Evolutionary conservation across 2,888 invertebrate species (phyloP), one percentile per base, ranked within the genome.

Genomic region (Oegoconia quadripuncta): DNA sequence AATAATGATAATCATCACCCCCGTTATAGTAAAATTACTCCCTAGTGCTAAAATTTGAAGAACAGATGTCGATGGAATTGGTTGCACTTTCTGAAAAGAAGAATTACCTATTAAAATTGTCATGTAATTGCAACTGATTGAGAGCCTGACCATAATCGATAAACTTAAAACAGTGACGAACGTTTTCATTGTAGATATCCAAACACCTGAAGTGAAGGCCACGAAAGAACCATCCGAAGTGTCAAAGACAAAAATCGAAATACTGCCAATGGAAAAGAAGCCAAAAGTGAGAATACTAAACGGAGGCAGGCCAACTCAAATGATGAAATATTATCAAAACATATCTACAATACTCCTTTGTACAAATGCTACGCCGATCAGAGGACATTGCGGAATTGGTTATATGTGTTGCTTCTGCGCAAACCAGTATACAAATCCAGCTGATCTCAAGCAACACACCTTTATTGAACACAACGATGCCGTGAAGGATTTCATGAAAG

Each of bases 371-470:
- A 39, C 39, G 16, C 34, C 39, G 3, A 39, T 34, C 12, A 16
- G 25, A 4, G 15, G 20, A 1, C 26, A 32, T 6, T 25, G 20
- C 13, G 38, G 56, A 15, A 56, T 60, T 45, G 44, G 64, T 3
- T 68, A 64, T 18, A 52, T 52, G 2, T 49, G 44, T 37, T 34
- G 28, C 17, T 49, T 42, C 34, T 46, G 62, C 53, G 1, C 41
- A 43, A 30, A 41, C 44, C 9, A 39, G 15, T 9, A 55, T 55
- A 37, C 56, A 42, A 34, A 48, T 45, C 31, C 67, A 51, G 35
- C 41, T 13, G 28, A 42, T 12, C 16, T 50, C 34, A 38, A 54
- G 27, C 31, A n/a, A 7, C 51, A 53, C 17, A 45, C 46, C n/a
- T 3, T 33, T 16, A 14, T 30, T 29, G 32, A 29, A 4, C 46